Percentiles rank a stretch among this genome's conserved stretches.
Evolutionary conservation across 2,888 invertebrate genomes (phyloP).

Genomic region (Ennomos quercinarius): DNA sequence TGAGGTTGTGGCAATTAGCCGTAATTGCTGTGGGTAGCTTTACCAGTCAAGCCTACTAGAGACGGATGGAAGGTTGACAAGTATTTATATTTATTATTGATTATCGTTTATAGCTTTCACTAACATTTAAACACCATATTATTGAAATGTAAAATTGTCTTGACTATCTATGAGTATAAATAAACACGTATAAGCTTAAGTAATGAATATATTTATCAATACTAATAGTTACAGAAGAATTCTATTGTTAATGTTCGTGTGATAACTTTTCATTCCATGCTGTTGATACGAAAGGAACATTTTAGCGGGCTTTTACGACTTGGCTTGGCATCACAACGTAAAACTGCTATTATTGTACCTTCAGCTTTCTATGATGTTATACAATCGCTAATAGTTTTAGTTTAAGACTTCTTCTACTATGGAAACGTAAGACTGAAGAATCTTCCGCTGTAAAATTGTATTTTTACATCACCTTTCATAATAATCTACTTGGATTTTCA

Average conservation of each 20-base stretch:
- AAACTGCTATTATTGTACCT: constrained; percentile 21
- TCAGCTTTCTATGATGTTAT: constrained; percentile 3
- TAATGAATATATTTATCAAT: too few species aligned
- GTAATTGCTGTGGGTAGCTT: too few species aligned
- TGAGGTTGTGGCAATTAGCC: too few species aligned
- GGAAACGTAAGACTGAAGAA: background rate
- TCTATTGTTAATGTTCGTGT: background rate
- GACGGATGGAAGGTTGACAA: too few species aligned
- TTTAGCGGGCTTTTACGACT: constrained; percentile 21
- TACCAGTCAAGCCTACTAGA: too few species aligned
- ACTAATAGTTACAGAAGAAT: too few species aligned
- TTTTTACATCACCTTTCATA: constrained; percentile 20
- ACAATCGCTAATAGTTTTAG: constrained; percentile 1
- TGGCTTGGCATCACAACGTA: constrained; percentile 5
- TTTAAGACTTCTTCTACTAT: background rate
- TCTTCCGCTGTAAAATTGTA: background rate
- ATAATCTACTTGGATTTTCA: constrained; percentile 21
- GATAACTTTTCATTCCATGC: constrained; percentile 12
- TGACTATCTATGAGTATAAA: too few species aligned
- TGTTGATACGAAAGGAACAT: constrained; percentile 21
- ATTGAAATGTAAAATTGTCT: too few species aligned
- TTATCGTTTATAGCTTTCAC: too few species aligned
- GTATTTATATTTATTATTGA: too few species aligned
- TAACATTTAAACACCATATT: too few species aligned
- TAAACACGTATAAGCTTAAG: too few species aligned